Conservation (phyloP, 2,797 vertebrate genomes). For the Gambusia yucatana region DNA sequence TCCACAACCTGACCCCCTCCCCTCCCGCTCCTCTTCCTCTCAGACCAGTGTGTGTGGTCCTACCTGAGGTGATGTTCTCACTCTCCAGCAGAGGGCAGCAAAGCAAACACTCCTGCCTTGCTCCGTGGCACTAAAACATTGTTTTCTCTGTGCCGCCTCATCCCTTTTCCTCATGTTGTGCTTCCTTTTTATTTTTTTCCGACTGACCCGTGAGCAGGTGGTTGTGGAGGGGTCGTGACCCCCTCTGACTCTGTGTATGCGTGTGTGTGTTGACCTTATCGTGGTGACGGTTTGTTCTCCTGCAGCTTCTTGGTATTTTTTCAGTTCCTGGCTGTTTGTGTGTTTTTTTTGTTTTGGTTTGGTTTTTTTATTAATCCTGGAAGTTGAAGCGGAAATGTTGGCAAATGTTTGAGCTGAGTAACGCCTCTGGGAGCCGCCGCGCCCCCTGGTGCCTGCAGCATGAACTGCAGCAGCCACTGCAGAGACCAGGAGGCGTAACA, state of each 20-base stretch:
- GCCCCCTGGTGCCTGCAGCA: neutral
- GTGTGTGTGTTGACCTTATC: slow-evolving; percentile 40
- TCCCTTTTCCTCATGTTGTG: slow-evolving; percentile 67
- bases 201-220: slow-evolving; percentile 55
- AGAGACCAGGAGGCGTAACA: neutral
- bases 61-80: slow-evolving; percentile 63
- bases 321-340: slow-evolving; percentile 73
- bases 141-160: slow-evolving; percentile 72
- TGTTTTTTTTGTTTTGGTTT: slow-evolving; percentile 13
- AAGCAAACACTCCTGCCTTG: slow-evolving; percentile 73
- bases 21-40: neutral
- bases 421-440: slow-evolving; percentile 63
- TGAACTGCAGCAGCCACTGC: neutral
- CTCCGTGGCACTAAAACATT: slow-evolving; percentile 71
- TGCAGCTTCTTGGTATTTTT: slow-evolving; percentile 75
- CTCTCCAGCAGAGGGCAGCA: slow-evolving; percentile 74
- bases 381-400: slow-evolving; percentile 23
- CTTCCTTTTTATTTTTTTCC: slow-evolving; percentile 49
- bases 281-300: slow-evolving; percentile 62
- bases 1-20: slow-evolving; percentile 64
- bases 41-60: slow-evolving; percentile 70
- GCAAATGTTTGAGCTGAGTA: slow-evolving; percentile 45
- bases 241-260: slow-evolving; percentile 23
- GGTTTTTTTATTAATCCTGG: slow-evolving; percentile 31
- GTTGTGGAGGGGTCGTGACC: slow-evolving; percentile 44